These are phyloP conservation scores for Loris lydekkerianus DNA, from an alignment of 2,797 vertebrate genomes.

Conservation along the genomic window DNA sequence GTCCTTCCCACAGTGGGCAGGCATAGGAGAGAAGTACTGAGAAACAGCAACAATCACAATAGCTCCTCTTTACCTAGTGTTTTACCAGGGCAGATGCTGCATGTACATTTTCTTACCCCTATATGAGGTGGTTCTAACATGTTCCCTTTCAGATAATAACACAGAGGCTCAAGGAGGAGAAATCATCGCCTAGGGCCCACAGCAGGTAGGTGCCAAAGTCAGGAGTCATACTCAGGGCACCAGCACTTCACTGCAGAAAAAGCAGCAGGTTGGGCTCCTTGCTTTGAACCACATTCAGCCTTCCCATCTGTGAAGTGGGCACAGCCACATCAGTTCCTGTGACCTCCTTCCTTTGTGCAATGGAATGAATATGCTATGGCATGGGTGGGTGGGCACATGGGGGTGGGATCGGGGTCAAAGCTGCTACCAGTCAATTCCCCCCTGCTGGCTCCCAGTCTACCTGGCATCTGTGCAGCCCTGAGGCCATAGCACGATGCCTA, in stretches of 20 bases:
- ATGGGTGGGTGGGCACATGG: background rate
- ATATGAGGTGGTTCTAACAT: background rate
- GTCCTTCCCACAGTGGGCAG: background rate
- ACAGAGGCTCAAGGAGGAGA: background rate
- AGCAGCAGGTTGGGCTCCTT: background rate
- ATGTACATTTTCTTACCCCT: background rate
- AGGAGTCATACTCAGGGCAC: background rate
- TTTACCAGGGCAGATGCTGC: background rate
- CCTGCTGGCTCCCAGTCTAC: background rate
- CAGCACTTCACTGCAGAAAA: background rate
- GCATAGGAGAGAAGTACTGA: background rate
- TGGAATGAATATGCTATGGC: background rate
- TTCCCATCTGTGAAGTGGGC: background rate
- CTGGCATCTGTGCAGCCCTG: background rate
- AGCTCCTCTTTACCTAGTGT: background rate
- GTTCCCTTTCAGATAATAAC: background rate
- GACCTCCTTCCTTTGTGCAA: background rate
- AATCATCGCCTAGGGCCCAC: background rate
- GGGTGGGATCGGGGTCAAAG: background rate
- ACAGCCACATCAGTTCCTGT: accelerated
- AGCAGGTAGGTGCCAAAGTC: background rate
- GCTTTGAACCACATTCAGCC: background rate
- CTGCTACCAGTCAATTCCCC: background rate
- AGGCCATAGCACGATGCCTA: background rate
- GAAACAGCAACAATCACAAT: background rate